Conservation (phyloP, 2,113 vertebrate species). For the Lipotes vexillifer region DNA sequence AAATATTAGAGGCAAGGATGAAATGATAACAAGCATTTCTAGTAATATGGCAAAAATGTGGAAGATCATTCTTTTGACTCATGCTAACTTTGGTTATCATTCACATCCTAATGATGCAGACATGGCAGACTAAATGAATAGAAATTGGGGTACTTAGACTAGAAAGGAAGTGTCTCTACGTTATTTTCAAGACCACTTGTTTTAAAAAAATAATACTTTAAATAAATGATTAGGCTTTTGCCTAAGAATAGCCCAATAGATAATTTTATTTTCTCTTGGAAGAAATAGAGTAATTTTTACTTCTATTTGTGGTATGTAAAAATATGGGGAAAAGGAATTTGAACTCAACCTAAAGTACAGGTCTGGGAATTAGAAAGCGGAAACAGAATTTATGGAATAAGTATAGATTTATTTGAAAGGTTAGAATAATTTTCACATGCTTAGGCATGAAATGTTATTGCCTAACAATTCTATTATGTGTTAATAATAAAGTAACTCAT, state of each 20-base stretch:
- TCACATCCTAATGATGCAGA: neutral
- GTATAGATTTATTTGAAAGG: slow-evolving; percentile 37
- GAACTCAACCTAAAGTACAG: neutral
- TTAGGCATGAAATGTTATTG: slow-evolving; percentile 43
- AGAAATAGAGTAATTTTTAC: neutral
- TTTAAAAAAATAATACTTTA: neutral
- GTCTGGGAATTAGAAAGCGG: neutral
- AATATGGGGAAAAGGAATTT: neutral
- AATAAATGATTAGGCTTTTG: neutral
- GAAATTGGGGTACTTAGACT: neutral
- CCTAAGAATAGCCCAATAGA: neutral
- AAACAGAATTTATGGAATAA: slow-evolving; percentile 38
- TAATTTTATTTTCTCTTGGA: neutral
- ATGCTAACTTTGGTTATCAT: neutral
- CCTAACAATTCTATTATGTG: slow-evolving; percentile 19
- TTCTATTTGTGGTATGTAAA: neutral
- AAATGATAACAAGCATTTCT: neutral
- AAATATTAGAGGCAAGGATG: neutral
- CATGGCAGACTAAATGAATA: neutral
- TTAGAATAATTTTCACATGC: slow-evolving; percentile 51
- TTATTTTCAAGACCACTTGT: neutral
- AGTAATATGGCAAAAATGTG: neutral
- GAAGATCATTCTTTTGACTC: neutral
- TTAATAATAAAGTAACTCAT: slow-evolving; percentile 67
- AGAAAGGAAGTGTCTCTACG: neutral